phyloP scores from a whole-genome alignment of 2,113 vertebrate genomes.

The Centrocercus urophasianus region DNA sequence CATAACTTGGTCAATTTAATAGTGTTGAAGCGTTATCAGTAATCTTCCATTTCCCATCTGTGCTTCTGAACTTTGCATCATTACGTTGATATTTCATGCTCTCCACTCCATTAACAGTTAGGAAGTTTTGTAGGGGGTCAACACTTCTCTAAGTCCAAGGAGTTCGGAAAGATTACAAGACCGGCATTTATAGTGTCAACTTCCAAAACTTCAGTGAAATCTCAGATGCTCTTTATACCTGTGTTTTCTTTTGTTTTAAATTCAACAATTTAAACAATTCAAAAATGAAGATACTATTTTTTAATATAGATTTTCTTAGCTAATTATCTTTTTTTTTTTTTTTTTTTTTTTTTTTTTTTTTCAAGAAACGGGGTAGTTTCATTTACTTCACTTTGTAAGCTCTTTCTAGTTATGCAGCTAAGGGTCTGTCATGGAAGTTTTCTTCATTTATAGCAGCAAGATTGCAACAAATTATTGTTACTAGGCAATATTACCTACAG shows the following conservation, averaged over 20 bases:
- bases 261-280: not conserved
- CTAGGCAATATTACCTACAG: not conserved
- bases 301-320: not conserved
- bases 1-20: not conserved
- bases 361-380: not conserved
- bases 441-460: not conserved
- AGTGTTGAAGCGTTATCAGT: constrained; percentile 3
- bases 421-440: not conserved
- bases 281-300: not conserved
- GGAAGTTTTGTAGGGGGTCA: not conserved
- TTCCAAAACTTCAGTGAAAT: not conserved
- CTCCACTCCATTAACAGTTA: not conserved
- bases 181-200: not conserved
- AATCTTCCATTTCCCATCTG: not conserved
- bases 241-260: not conserved
- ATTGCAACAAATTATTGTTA: not conserved
- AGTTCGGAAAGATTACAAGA: not conserved
- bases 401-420: not conserved
- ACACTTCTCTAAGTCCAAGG: not conserved
- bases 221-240: not conserved
- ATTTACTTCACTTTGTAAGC: not conserved
- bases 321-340: not conserved
- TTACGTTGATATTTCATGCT: not conserved
- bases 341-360: not conserved
- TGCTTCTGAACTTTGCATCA: not conserved